A percentile compares a stretch with the other conserved stretches of the same genome.
These are phyloP conservation scores for Enchytraeus crypticus DNA, from an alignment of 2,888 invertebrate genomes.

Conservation along the genomic window DNA sequence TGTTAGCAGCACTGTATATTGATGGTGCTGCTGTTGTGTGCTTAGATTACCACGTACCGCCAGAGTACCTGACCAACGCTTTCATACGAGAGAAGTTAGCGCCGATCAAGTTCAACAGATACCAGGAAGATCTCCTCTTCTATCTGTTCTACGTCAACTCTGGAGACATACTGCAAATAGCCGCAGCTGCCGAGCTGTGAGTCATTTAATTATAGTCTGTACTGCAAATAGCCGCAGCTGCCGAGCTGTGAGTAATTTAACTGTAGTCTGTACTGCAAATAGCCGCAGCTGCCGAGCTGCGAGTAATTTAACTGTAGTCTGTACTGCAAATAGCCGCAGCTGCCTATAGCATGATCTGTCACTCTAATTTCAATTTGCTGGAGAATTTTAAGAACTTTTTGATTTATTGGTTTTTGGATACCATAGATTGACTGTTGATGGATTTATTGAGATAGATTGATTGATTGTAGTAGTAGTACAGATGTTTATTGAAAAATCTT, in stretches of 20 bases:
- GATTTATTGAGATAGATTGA: no score
- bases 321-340: slow-evolving; percentile 95
- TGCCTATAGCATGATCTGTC: no score
- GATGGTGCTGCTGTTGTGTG: no score
- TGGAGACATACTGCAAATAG: slow-evolving; percentile 93
- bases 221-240: slow-evolving; percentile 92
- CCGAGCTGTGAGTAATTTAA: slow-evolving; percentile 68
- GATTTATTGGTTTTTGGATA: no score
- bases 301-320: slow-evolving; percentile 48
- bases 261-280: slow-evolving; percentile 81
- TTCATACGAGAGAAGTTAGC: slow-evolving; percentile 72
- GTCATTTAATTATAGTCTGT: slow-evolving; percentile 49
- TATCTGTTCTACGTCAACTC: slow-evolving; percentile 99
- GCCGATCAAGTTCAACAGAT: slow-evolving; percentile 86
- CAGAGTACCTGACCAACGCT: slow-evolving; percentile 95
- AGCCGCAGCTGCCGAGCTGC: slow-evolving; percentile 93
- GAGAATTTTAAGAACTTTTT: no score
- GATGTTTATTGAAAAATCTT: no score
- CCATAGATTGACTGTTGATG: no score
- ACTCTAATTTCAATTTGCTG: no score
- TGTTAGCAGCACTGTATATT: no score
- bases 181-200: slow-evolving; percentile 93
- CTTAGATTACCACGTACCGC: slow-evolving; percentile 88
- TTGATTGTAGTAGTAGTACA: no score
- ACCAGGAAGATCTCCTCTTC: slow-evolving; percentile 97